phyloP scores from a whole-genome alignment of 2,113 vertebrate genomes.

The Tympanuchus pallidicinctus region DNA sequence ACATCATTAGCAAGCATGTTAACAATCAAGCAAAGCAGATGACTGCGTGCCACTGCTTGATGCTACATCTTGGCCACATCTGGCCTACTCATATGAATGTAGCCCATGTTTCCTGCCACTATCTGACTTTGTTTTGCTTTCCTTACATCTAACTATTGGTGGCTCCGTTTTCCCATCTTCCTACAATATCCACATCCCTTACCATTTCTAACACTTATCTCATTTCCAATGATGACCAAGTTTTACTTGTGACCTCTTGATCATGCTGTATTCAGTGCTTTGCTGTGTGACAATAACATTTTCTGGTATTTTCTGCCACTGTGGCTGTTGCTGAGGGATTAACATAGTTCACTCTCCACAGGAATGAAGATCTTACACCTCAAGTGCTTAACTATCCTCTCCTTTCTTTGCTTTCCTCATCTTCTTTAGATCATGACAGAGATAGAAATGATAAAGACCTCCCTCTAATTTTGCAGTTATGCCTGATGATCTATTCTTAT shows the following conservation, averaged over 20 bases:
- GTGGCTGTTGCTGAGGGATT: neutral
- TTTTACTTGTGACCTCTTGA: neutral
- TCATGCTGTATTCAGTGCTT: neutral
- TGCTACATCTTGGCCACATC: neutral
- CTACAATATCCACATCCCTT: neutral
- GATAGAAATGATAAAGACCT: neutral
- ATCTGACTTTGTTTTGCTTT: neutral
- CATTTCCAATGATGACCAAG: neutral
- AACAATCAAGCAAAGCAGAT: neutral
- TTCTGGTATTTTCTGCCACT: neutral
- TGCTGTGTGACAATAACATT: neutral
- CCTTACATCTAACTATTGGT: neutral
- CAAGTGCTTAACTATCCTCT: neutral
- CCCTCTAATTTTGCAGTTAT: neutral
- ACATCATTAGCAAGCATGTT: fast-evolving
- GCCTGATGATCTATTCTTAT: neutral
- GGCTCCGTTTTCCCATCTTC: neutral
- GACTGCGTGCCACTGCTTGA: neutral
- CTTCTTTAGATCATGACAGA: neutral
- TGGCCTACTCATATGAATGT: neutral
- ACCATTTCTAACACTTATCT: neutral
- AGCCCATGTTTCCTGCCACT: neutral
- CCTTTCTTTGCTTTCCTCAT: neutral
- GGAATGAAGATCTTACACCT: neutral
- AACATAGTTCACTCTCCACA: neutral